These are phyloP conservation scores for Pituophis catenifer DNA, from an alignment of 2,113 vertebrate species.

Conservation along the genomic window DNA sequence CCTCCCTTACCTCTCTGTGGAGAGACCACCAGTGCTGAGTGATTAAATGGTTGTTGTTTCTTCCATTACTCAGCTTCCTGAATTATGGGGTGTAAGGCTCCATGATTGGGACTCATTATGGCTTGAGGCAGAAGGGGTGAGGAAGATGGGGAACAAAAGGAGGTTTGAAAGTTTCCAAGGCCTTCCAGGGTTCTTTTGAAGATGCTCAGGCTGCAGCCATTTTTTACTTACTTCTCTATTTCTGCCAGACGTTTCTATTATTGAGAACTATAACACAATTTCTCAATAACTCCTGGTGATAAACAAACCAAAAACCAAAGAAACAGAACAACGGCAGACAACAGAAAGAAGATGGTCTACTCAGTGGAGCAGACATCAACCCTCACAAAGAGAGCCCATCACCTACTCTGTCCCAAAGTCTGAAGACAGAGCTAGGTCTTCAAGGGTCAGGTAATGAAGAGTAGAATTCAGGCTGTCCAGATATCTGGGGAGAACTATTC, in stretches of 20 bases:
- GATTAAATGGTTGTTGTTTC: slow-evolving; percentile 71
- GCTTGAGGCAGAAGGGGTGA: neutral
- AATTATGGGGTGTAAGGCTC: slow-evolving; percentile 73
- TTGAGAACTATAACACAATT: neutral
- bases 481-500: neutral
- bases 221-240: slow-evolving; percentile 19
- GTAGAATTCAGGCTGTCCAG: neutral
- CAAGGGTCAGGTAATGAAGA: neutral
- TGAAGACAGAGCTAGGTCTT: neutral
- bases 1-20: slow-evolving; percentile 33
- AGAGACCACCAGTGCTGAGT: slow-evolving; percentile 68
- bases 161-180: slow-evolving; percentile 61
- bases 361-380: neutral
- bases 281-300: neutral
- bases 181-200: slow-evolving; percentile 54
- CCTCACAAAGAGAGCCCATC: neutral
- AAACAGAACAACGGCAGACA: neutral
- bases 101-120: slow-evolving; percentile 69
- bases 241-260: neutral
- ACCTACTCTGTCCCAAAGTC: neutral
- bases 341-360: neutral
- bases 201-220: slow-evolving; percentile 55
- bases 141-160: slow-evolving; percentile 62
- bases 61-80: slow-evolving; percentile 73
- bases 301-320: neutral